Conservation (phyloP, 2,797 vertebrate species). For the Carduelis carduelis region DNA sequence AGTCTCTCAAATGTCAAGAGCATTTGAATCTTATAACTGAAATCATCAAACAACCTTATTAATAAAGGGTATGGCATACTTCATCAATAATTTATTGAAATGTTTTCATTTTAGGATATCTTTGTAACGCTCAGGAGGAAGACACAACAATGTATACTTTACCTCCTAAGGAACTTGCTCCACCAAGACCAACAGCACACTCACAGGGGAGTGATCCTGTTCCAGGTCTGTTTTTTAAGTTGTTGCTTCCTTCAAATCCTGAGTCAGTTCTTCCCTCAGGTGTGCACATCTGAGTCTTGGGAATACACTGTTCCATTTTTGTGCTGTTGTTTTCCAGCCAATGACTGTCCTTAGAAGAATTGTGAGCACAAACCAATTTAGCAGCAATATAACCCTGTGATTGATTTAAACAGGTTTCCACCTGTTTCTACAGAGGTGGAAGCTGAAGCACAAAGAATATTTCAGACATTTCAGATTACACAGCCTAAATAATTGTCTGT, state of each 20-base stretch:
- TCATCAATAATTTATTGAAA: background rate
- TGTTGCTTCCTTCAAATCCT: background rate
- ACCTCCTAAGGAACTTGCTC: fast-evolving
- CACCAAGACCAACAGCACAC: fast-evolving
- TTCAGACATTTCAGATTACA: background rate
- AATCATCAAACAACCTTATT: background rate
- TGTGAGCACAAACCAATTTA: background rate
- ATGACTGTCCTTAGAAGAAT: background rate
- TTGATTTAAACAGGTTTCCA: background rate
- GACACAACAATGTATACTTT: fast-evolving
- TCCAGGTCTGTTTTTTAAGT: background rate
- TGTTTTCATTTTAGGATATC: background rate
- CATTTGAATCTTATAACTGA: background rate
- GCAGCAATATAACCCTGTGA: background rate
- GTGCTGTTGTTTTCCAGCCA: background rate
- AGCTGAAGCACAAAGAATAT: background rate
- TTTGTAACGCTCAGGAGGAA: fast-evolving
- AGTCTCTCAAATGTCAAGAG: background rate
- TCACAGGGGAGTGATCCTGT: fast-evolving
- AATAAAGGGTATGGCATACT: background rate
- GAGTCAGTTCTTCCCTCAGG: background rate
- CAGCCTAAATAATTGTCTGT: background rate
- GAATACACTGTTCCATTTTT: background rate
- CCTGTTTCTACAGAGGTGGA: background rate
- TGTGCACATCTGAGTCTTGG: background rate